Percentiles rank a stretch among this genome's conserved stretches.
Conservation (phyloP, 2,888 invertebrate species). For the Chrysodeixis includens region DNA sequence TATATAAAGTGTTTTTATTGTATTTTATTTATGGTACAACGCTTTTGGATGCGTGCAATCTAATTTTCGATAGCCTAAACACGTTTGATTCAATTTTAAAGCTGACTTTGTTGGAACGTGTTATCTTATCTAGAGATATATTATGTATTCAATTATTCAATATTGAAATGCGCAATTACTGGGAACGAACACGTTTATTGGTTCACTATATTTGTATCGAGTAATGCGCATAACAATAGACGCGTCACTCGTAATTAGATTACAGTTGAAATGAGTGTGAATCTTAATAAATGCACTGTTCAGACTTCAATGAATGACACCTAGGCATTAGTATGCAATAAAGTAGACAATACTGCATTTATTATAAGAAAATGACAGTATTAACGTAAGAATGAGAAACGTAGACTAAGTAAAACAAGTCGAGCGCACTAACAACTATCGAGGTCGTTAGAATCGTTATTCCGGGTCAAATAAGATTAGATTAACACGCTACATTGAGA, state of each 20-base stretch:
- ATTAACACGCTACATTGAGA: slow-evolving; percentile 52
- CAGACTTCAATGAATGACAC: slow-evolving; percentile 24
- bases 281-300: slow-evolving; percentile 19
- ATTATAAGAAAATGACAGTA: not conserved
- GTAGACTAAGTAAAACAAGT: slow-evolving; percentile 25
- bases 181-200: slow-evolving; percentile 45
- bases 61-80: slow-evolving; percentile 9
- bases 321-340: slow-evolving; percentile 2
- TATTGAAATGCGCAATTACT: slow-evolving; percentile 68
- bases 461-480: slow-evolving; percentile 58
- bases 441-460: slow-evolving; percentile 48
- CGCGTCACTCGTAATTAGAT: slow-evolving; percentile 48
- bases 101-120: slow-evolving; percentile 22
- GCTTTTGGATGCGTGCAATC: slow-evolving; percentile 5
- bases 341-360: not conserved
- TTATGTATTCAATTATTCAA: slow-evolving; percentile 68
- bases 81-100: slow-evolving; percentile 19
- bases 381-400: not conserved
- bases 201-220: slow-evolving; percentile 36
- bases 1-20: slow-evolving; percentile 30
- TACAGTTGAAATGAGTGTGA: slow-evolving; percentile 26
- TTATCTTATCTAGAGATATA: slow-evolving; percentile 73
- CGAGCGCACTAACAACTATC: slow-evolving; percentile 11
- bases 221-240: slow-evolving; percentile 35
- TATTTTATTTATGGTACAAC: slow-evolving; percentile 15